Percentiles rank a stretch among this genome's conserved stretches.
phyloP scores from a whole-genome alignment of 2,797 vertebrate genomes.

The Harpagifer antarcticus region DNA sequence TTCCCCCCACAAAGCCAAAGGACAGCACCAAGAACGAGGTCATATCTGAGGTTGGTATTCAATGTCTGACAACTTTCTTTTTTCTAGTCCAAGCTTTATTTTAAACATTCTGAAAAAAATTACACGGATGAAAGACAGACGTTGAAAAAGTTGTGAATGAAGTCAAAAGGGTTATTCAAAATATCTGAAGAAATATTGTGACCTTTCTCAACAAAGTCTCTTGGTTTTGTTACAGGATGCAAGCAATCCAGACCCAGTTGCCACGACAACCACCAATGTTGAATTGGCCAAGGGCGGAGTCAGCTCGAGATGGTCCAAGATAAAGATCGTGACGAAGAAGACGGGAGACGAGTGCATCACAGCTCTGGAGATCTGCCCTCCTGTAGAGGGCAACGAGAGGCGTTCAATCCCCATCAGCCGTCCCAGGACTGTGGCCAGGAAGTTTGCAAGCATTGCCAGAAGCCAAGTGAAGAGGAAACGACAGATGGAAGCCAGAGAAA shows the following conservation, averaged over 20 bases:
- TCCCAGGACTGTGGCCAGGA: slow-evolving; percentile 92
- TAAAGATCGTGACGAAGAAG: slow-evolving; percentile 99
- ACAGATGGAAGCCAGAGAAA: slow-evolving; percentile 97
- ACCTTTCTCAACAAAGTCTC: too few species aligned
- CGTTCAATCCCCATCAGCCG: slow-evolving; percentile 89
- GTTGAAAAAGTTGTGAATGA: background rate
- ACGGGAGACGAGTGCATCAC: slow-evolving; percentile 95
- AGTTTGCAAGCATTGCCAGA: slow-evolving; percentile 97
- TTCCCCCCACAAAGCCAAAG: slow-evolving; percentile 90
- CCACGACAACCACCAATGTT: slow-evolving; percentile 39
- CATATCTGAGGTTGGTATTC: slow-evolving; percentile 75
- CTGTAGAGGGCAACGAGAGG: slow-evolving; percentile 87
- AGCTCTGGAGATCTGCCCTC: slow-evolving; percentile 94
- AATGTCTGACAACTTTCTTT: background rate
- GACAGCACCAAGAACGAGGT: slow-evolving; percentile 85
- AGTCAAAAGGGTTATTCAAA: too few species aligned
- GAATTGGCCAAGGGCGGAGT: slow-evolving; percentile 73
- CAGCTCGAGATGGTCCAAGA: slow-evolving; percentile 95
- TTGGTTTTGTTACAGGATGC: slow-evolving; percentile 49
- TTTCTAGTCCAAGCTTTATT: background rate
- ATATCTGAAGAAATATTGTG: too few species aligned
- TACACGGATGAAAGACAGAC: background rate
- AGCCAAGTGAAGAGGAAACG: slow-evolving; percentile 98
- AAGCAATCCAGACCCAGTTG: slow-evolving; percentile 40
- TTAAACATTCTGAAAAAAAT: background rate